These are phyloP conservation scores for Maniola jurtina DNA, from an alignment of 1,140 invertebrate genomes.

Conservation along the genomic window DNA sequence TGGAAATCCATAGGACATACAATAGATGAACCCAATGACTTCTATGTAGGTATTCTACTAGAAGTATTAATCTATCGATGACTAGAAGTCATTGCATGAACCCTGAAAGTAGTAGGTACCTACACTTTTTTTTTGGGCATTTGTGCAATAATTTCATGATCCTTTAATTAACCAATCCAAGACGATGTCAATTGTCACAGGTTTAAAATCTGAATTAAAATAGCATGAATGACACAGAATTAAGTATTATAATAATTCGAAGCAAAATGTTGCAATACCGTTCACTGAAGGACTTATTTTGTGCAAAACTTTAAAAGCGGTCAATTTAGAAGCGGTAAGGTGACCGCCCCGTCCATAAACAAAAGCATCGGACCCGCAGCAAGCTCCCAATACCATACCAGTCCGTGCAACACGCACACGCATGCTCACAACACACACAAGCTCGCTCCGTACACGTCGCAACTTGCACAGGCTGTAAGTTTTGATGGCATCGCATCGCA, in stretches of 20 bases:
- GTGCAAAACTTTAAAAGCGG: constrained; percentile 34
- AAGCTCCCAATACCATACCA: constrained; percentile 50
- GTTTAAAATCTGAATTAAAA: not conserved
- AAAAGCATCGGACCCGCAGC: constrained; percentile 53
- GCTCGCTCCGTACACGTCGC: constrained; percentile 45
- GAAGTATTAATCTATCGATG: too few relatives aligned
- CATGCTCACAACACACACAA: constrained; percentile 35
- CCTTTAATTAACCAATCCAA: not conserved
- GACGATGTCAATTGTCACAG: not conserved
- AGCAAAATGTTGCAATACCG: not conserved
- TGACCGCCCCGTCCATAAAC: constrained; percentile 52
- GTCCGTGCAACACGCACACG: constrained; percentile 39
- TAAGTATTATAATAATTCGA: not conserved
- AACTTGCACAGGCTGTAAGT: constrained; percentile 58
- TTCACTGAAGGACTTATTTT: constrained; percentile 17
- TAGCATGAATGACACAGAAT: not conserved
- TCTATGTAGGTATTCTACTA: too few relatives aligned
- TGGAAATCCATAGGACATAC: too few relatives aligned
- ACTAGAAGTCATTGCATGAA: too few relatives aligned
- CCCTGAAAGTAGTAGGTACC: too few relatives aligned
- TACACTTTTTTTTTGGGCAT: too few relatives aligned
- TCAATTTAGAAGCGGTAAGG: constrained; percentile 40
- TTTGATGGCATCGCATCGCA: constrained; percentile 44
- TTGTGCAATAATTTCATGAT: not conserved
- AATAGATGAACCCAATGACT: too few relatives aligned